Conservation (phyloP, 2,888 invertebrate genomes). For the Xanthorhoe spadicearia region DNA sequence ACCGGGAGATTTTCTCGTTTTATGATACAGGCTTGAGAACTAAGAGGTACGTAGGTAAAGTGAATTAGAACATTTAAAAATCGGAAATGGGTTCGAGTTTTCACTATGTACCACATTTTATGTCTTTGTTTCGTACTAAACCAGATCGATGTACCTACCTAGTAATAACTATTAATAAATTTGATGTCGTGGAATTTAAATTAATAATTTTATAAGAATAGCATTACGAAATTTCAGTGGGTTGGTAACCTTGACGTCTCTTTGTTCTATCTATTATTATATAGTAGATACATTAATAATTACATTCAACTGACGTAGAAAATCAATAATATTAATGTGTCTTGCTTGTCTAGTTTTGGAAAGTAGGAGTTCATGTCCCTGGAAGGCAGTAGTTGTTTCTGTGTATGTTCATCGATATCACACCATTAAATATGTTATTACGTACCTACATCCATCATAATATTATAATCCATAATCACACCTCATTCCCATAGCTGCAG, state of each 20-base stretch:
- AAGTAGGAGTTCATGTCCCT: too few relatives aligned
- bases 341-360: too few relatives aligned
- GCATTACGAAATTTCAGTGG: background rate
- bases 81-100: background rate
- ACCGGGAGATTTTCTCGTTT: background rate
- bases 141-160: background rate
- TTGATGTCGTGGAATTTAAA: background rate
- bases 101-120: background rate
- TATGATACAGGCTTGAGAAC: background rate
- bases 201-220: background rate
- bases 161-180: background rate
- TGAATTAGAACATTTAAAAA: background rate
- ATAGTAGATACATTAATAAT: too few relatives aligned
- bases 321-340: too few relatives aligned
- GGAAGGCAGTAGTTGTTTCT: background rate
- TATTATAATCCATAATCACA: background rate
- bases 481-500: background rate
- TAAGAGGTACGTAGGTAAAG: background rate
- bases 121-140: background rate
- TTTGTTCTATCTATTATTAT: too few relatives aligned
- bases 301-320: too few relatives aligned
- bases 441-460: too few relatives aligned
- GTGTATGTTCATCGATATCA: background rate
- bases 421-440: background rate
- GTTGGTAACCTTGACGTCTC: background rate